Base-by-base conservation (phyloP, 2,888 invertebrate species). In the Lepidochitona cinerea region DNA sequence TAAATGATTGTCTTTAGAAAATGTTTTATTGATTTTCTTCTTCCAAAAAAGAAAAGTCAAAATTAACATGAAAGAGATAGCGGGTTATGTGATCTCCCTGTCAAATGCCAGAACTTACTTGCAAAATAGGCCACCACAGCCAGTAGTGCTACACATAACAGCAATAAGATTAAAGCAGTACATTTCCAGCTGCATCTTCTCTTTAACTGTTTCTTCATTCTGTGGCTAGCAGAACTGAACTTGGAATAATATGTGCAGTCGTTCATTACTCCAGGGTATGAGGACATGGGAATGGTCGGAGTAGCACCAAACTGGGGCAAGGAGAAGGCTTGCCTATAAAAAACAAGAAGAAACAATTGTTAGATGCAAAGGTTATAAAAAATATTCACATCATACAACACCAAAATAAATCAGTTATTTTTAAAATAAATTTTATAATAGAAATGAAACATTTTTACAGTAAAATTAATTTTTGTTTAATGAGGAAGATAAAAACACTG, bases 101-200 rank as follows among this genome's bases (percentile, higher is more conserved):
- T n/a, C n/a, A n/a, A n/a, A n/a, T n/a, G n/a, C n/a, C n/a, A n/a
- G n/a, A n/a, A 79, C 94, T 94, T 93, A 97, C 97, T 96, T 93
- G 96, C 96, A 92, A 97, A 96, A 93, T 97, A 97, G 87, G 96
- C 96, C 91, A 97, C 94, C 94, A 97, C 96, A 84, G 97, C 97
- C 87, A 96, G 95, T 89, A 97, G 93, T 87, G 95, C 95, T 89
- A 97, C 95, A 89, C 95, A 94, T 88, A 97, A 93, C 90, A 97
- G 93, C 91, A 97, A 96, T 92, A 97, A 95, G 87, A 95, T 94
- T 91, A 98, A 96, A 91, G 96, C 96, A 91, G 96, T 95, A 92
- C 97, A 97, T 92, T 97, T 96, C 98, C 98, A 98, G 90, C 97
- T 96, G 93, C 97, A 97, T 29, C 84, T 79, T 74, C 86, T 83